phyloP scores from a whole-genome alignment of 2,888 invertebrate genomes.

The Melinaea menophilus region DNA sequence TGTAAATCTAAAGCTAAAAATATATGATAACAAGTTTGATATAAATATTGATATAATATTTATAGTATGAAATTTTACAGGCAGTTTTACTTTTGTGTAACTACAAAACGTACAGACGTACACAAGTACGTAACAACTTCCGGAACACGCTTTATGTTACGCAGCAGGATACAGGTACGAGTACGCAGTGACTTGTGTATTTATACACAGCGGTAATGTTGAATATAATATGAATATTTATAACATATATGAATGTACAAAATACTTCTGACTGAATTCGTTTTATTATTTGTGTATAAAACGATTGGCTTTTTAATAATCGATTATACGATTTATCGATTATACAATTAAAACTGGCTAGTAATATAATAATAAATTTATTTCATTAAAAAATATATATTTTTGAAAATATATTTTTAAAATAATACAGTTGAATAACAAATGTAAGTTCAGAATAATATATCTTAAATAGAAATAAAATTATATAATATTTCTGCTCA shows the following conservation, averaged over 20 bases:
- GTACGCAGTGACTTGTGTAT: background rate
- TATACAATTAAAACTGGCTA: too few relatives aligned
- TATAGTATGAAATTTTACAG: background rate
- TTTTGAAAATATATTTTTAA: too few relatives aligned
- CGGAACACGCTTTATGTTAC: slow-evolving; percentile 6
- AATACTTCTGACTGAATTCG: too few relatives aligned
- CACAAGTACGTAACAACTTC: slow-evolving; percentile 20
- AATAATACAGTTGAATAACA: too few relatives aligned
- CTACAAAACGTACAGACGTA: slow-evolving; percentile 1
- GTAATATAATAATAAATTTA: too few relatives aligned
- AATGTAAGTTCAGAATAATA: background rate
- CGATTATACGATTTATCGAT: too few relatives aligned
- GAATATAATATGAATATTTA: background rate
- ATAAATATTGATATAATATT: background rate
- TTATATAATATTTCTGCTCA: too few relatives aligned
- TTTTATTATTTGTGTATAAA: too few relatives aligned
- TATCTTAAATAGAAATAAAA: too few relatives aligned
- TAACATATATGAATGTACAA: too few relatives aligned
- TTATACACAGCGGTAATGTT: slow-evolving; percentile 2
- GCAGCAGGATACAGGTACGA: background rate
- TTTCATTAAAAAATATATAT: too few relatives aligned
- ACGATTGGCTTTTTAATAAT: too few relatives aligned
- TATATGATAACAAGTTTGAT: background rate
- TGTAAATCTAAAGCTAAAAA: background rate
- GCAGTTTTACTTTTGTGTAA: background rate